A percentile compares a stretch with the other conserved stretches of the same genome.
Evolutionary conservation across 2,888 invertebrate genomes (phyloP).

Genomic region (Cosmopolites sordidus): DNA sequence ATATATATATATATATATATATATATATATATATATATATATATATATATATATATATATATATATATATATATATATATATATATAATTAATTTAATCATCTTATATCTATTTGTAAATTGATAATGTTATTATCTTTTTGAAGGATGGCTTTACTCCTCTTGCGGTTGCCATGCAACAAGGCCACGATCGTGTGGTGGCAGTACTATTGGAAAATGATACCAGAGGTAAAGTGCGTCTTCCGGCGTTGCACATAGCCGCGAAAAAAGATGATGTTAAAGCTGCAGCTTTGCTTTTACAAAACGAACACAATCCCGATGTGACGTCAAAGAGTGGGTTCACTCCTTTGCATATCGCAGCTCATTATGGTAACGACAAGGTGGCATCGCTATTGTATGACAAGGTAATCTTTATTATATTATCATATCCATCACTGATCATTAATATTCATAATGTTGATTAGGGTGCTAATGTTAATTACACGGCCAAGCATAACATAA

Average conservation of each 20-base stretch:
- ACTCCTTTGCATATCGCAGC: conserved; percentile 98
- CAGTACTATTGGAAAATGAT: conserved; percentile 93
- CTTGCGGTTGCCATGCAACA: conserved; percentile 99
- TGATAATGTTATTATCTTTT: too few species aligned
- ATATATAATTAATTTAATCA: too few species aligned
- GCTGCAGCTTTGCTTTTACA: conserved; percentile 85
- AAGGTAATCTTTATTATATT: conserved; percentile 44
- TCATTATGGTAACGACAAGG: conserved; percentile 94
- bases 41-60: too few species aligned
- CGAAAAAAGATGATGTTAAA: conserved; percentile 97
- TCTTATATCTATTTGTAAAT: too few species aligned
- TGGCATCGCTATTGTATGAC: conserved; percentile 65
- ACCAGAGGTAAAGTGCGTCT: conserved; percentile 92
- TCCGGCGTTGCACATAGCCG: conserved; percentile 96
- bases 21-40: too few species aligned
- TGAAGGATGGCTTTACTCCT: conserved; percentile 96
- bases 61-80: too few species aligned
- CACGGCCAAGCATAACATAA: conserved; percentile 95
- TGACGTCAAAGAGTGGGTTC: conserved; percentile 95
- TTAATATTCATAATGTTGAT: background rate
- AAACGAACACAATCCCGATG: conserved; percentile 96
- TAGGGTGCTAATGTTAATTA: conserved; percentile 90
- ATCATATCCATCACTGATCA: background rate
- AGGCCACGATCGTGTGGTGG: conserved; percentile 94
- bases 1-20: too few species aligned